Evolutionary conservation across 2,888 invertebrate genomes (phyloP), one percentile per base, ranked within the genome.

Genomic region (Prostheceraeus crozeri): DNA sequence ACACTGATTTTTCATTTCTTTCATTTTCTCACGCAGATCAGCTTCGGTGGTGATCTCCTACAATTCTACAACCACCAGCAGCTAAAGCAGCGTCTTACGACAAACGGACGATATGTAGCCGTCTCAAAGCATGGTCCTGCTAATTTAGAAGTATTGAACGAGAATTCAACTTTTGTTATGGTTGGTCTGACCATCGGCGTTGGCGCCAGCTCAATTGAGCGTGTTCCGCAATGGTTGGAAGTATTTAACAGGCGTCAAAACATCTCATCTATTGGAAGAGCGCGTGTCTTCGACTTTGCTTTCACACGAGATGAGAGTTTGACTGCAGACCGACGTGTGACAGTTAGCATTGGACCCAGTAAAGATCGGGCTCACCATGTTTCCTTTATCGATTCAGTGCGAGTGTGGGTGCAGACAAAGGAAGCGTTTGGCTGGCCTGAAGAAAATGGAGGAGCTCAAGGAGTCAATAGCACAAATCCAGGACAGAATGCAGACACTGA

Each of bases 371-470:
- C 4, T 84, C 88, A 70, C 30, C 85, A 86, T 40, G 85, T 91
- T 3, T 89, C 86, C 1, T 87, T 93, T 84, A 82, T 94, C 0
- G 93, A 96, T 75, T 88, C 88, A 46, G 84, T 94, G 21, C 91
- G 90, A 81, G 84, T 89, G 19, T 93, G 93, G 72, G 90, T 90
- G 1, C 91, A 90, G 78, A 87, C 88, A 1, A 94, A 94, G 76
- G 93, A 93, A 72, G 82, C 85, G 1, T 91, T 94, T 71, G 91
- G 91, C 36, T 94, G 93, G 94, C 91, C 91, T 0, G 93, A 94
- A 73, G 93, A 94, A 70, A 84, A 82, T 6, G 91, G 66, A 14
- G 63, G 65, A 21, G 30, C 66, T n/a, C n/a, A n/a, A n/a, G n/a
- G n/a, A n/a, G n/a, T n/a, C n/a, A n/a, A n/a, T n/a, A n/a, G n/a